Base-by-base conservation (phyloP, 2,113 vertebrate genomes). In the Gorsachius goisagi region DNA sequence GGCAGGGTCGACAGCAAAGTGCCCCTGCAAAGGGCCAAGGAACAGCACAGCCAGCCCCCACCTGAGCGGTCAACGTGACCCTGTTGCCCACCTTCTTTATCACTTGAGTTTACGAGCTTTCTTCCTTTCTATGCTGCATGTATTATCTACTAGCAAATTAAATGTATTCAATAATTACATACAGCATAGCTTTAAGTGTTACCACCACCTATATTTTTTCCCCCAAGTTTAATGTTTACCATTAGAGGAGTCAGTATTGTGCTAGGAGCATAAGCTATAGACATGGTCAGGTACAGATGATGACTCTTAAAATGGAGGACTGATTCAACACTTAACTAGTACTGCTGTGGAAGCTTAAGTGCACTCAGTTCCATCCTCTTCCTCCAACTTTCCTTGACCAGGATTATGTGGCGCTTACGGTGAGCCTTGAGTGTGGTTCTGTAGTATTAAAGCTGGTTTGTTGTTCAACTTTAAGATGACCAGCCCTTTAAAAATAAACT, bases 41-140 rank as follows among this genome's bases (percentile, higher is more conserved):
- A 3, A 5, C 17, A 7, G 9, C 73, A 2, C 5, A 6, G 78
- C 22, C 74, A 2, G 30, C 7, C 0, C 0, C 7, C 33, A 4
- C 1, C 6, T 1, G 1, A 19, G 30, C 26, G 67, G 37, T 28
- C 83, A 5, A 20, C 35, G 39, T 2, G 0, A 15, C 2, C 30
- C 73, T 30, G 37, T 6, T 15, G 33, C 76, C 33, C 77, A 8
- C 39, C 47, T 17, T 11, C 72, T 41, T 30, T 7, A n/a, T 0
- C 39, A 55, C 0, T 0, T 2, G 8, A 52, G 35, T 15, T 39
- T 8, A 58, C 5, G 26, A 52, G 23, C 7, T 56, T 23, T 44
- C 9, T 56, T 30, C 49, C 20, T 68, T 28, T 22, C 5, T 37
- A 3, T 6, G 12, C 5, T 17, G 37, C 58, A 9, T 11, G 8